phyloP scores from a whole-genome alignment of 2,797 vertebrate genomes.

The Eurystomus glaucurus region DNA sequence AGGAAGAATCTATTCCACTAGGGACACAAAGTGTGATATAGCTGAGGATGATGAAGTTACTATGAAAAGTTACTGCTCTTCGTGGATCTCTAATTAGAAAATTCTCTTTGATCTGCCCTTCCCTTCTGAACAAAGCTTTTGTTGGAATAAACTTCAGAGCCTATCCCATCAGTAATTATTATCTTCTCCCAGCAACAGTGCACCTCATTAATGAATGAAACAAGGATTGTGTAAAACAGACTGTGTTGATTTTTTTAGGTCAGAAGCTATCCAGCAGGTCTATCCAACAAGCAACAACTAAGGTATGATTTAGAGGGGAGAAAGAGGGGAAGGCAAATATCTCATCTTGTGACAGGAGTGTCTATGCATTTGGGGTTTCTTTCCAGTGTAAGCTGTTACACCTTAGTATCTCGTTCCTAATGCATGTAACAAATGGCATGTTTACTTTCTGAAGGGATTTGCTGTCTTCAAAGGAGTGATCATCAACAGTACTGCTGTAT shows the following conservation, averaged over 20 bases:
- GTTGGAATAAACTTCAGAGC: neutral
- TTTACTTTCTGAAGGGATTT: constrained; percentile 14
- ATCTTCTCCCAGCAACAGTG: neutral
- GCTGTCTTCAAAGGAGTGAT: neutral
- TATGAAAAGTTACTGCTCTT: neutral
- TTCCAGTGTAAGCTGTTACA: neutral
- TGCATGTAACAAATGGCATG: neutral
- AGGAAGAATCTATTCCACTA: neutral
- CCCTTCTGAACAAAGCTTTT: neutral
- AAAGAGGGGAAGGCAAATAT: neutral
- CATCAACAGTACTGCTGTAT: neutral
- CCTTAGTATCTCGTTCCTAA: neutral
- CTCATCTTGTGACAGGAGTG: fast-evolving
- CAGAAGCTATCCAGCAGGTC: neutral
- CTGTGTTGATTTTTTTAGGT: constrained; percentile 42
- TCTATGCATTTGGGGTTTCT: neutral
- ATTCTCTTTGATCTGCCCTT: neutral
- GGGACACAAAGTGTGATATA: neutral
- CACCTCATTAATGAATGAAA: neutral
- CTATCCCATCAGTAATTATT: neutral
- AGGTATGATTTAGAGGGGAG: neutral
- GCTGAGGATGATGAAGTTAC: neutral
- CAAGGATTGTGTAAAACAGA: neutral
- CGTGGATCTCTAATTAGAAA: neutral
- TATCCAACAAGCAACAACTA: neutral